Evolutionary conservation across 2,888 invertebrate genomes (phyloP), one percentile per base, ranked within the genome.

Genomic region (Hololepta plana): DNA sequence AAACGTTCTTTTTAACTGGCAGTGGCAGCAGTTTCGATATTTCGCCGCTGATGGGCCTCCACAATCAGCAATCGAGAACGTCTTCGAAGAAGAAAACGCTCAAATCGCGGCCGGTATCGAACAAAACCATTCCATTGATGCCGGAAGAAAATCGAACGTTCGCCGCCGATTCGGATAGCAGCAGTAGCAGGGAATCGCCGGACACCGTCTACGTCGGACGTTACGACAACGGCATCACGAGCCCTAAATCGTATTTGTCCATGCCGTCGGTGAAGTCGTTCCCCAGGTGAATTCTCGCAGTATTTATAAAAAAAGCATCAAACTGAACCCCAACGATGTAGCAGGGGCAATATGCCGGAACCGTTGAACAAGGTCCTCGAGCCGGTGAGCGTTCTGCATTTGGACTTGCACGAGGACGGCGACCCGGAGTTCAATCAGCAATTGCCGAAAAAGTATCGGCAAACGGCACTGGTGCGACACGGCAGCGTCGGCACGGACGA

Each of bases 241-340:
- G 53, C 33, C 53, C 84, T 1, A 77, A 79, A 23, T 82, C 82
- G 0, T 82, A 77, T 44, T 61, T 84, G 4, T 82, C 82, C 1
- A 84, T 84, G 82, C 80, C 80, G 12, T 81, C 82, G 2, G 73
- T 82, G 6, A 76, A 72, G 42, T 72, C 76, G n/a, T 85, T 84
- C 43, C 84, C 84, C 2, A 73, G 72, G 64, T 71, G 45, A 39
- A 38, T 10, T 22, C 15, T 15, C 14, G 16, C 10, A 20, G 12
- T 23, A 12, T 20, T 21, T 20, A 17, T 12, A 14, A 28, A 26
- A 17, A 24, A 15, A n/a, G n/a, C n/a, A n/a, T n/a, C n/a, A n/a
- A n/a, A n/a, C n/a, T 28, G 12, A 29, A 28, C 26, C 13, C 12
- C 17, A 15, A 26, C 16, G n/a, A n/a, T n/a, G n/a, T n/a, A n/a